Percentiles rank a stretch among this genome's conserved stretches.
These are phyloP conservation scores for Dryoscopus gambensis DNA, from an alignment of 2,113 vertebrate genomes.

Conservation along the genomic window DNA sequence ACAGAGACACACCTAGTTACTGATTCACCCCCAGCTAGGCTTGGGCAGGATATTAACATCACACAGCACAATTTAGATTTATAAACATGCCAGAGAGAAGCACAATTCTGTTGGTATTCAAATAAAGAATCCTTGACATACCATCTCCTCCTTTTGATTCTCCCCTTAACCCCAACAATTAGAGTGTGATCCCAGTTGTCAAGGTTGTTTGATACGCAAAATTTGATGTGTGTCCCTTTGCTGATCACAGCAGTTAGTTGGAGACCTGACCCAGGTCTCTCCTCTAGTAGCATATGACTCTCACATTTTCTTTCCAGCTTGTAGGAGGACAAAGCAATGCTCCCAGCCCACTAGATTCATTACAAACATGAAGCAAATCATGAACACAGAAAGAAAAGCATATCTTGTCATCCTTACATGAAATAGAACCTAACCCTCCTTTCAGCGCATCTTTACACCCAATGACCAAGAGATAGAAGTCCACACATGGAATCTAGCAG, in stretches of 20 bases:
- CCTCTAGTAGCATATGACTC: not conserved
- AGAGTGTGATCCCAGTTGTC: not conserved
- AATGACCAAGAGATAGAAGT: not conserved
- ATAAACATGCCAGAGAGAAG: not conserved
- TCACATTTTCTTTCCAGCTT: not conserved
- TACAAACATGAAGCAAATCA: not conserved
- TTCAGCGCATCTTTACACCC: not conserved
- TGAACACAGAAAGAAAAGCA: not conserved
- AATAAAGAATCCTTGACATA: not conserved
- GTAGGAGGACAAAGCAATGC: not conserved
- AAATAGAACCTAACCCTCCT: not conserved
- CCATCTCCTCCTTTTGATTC: not conserved
- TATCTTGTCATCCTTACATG: not conserved
- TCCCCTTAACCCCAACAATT: not conserved
- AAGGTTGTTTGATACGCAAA: not conserved
- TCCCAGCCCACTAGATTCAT: not conserved
- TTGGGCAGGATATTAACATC: not conserved
- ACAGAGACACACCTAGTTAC: not conserved
- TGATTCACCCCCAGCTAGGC: not conserved
- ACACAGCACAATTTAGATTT: not conserved
- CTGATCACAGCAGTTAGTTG: not conserved
- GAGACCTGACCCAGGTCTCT: not conserved
- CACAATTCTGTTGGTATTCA: not conserved
- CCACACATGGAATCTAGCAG: not conserved
- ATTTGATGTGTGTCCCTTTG: not conserved